Evolutionary conservation across 2,113 vertebrate species (phyloP), one percentile per base, ranked within the genome.

Genomic region (Lipophrys pholis): DNA sequence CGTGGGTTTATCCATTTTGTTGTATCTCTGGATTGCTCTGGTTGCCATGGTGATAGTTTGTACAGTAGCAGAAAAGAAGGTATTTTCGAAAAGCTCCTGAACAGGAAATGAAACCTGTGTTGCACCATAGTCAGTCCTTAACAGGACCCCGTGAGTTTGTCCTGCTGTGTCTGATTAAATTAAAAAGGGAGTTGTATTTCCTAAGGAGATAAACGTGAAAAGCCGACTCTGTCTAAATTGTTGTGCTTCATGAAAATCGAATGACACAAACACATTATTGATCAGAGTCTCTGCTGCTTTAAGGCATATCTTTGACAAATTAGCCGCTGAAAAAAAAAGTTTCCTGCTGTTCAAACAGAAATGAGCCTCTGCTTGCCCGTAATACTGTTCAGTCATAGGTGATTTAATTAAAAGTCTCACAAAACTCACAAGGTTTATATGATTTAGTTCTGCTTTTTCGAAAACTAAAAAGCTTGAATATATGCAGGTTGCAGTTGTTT

Each of bases 1-100:
- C 49, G 36, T 73, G n/a, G 17, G 53, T 76, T 66, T 73, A 53
- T 61, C 54, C 56, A n/a, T 80, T 83, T 85, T 83, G 51, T 71
- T 76, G 69, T 69, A 51, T 45, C 7, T 42, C 41, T 11, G 57
- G 65, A 71, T 76, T 30, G 63, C 69, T 81, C 58, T 7, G 67
- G 87, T 89, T 92, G 84, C 76, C 80, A 89, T 90, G 88, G 89
- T 42, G 72, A 91, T 71, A 21, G 56, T 78, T 84, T 87, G 73
- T 90, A 87, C 78, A 88, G 83, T 85, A 85, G 56, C 80, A 89
- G 85, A 67, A 87, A 89, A 80, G 72, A 38, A 15, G 39, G 58
- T 51, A 53, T 81, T 80, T 81, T 43, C 53, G 42, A 78, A 62
- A 78, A 14, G 69, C 70, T 67, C 42, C 50, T 65, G 72, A 77